Evolutionary conservation across 2,888 invertebrate genomes (phyloP).

Genomic region (Cataglyphis albicans): DNA sequence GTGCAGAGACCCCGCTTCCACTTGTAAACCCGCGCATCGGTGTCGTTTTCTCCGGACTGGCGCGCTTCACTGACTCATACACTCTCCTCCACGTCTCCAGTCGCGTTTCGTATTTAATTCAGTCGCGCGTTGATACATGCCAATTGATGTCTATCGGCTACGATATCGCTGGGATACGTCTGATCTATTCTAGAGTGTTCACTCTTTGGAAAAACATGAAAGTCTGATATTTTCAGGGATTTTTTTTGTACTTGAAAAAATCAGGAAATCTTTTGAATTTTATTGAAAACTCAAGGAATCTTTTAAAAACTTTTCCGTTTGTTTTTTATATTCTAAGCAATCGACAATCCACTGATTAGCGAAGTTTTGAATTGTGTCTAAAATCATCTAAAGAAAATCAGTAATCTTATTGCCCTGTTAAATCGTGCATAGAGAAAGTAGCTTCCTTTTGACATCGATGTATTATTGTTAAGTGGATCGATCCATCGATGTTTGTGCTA

Average conservation of each 20-base stretch:
- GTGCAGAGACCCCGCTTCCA: constrained; percentile 49
- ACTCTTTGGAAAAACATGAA: too few relatives aligned
- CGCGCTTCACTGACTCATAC: constrained; percentile 52
- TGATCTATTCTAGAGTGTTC: not conserved
- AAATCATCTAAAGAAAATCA: constrained; percentile 38
- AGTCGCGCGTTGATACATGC: constrained; percentile 49
- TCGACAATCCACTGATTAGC: too few relatives aligned
- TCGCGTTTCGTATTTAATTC: constrained; percentile 6
- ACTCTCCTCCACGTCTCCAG: constrained; percentile 46
- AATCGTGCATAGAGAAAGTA: not conserved
- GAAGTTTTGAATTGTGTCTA: not conserved
- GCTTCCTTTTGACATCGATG: not conserved
- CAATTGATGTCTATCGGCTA: constrained; percentile 20
- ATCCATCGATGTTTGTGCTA: constrained; percentile 1
- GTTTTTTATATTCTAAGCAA: too few relatives aligned
- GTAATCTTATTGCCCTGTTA: not conserved
- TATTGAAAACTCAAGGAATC: too few relatives aligned
- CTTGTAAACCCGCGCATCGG: constrained; percentile 65
- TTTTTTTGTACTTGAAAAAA: too few relatives aligned
- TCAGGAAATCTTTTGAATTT: too few relatives aligned
- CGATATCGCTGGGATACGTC: not conserved
- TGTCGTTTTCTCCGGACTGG: constrained; percentile 68
- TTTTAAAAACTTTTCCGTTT: too few relatives aligned
- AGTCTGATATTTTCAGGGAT: too few relatives aligned
- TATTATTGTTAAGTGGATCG: constrained; percentile 12